A percentile compares a stretch with the other conserved stretches of the same genome.
Conservation (phyloP, 2,113 vertebrate species). For the Acinonyx jubatus region DNA sequence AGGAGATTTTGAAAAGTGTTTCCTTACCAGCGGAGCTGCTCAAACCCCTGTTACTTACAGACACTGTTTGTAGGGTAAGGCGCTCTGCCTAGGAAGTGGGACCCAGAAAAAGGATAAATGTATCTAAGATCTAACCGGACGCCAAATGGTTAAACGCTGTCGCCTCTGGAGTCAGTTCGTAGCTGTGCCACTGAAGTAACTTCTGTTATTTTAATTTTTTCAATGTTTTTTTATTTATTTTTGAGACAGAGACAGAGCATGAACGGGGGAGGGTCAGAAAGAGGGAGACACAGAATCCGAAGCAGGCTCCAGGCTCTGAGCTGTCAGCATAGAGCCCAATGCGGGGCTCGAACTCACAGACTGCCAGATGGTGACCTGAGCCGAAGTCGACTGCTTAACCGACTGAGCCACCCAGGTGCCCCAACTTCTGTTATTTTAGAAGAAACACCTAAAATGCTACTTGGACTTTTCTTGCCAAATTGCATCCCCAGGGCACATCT, state of each 20-base stretch:
- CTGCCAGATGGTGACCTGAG: too few relatives aligned
- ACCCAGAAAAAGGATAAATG: background rate
- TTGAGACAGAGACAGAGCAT: too few relatives aligned
- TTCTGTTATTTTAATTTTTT: background rate
- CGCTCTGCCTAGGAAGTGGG: background rate
- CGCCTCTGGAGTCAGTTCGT: background rate
- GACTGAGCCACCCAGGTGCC: too few relatives aligned
- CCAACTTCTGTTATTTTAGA: background rate
- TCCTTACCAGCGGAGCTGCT: background rate
- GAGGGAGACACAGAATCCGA: too few relatives aligned
- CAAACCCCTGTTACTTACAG: background rate
- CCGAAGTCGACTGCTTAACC: too few relatives aligned
- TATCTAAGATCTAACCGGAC: background rate
- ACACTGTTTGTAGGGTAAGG: background rate
- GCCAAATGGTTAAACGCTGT: background rate
- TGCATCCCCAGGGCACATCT: background rate
- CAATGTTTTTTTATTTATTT: too few relatives aligned
- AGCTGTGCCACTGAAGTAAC: background rate
- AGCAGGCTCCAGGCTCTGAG: too few relatives aligned
- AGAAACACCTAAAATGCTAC: background rate
- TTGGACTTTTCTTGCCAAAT: slow-evolving; percentile 29
- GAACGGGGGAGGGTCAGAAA: too few relatives aligned
- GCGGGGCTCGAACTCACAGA: rapidly evolving
- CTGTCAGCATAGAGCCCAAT: too few relatives aligned
- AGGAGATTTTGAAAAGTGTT: background rate